These are phyloP conservation scores for Bembecia ichneumoniformis DNA, from an alignment of 2,888 invertebrate genomes.

Conservation along the genomic window DNA sequence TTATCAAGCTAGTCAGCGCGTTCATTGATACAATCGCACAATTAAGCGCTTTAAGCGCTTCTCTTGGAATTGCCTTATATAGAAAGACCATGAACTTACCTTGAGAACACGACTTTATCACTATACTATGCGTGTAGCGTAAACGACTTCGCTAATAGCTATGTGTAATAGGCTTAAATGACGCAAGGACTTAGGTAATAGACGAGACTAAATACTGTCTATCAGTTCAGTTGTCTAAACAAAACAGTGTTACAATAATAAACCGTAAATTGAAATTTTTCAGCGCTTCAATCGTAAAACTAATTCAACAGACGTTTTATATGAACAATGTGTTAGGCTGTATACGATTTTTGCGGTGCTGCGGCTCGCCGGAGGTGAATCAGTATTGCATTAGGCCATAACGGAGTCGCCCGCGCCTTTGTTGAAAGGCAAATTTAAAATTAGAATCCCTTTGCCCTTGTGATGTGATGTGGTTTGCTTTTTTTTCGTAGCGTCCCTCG, in stretches of 20 bases:
- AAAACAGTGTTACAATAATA: neutral
- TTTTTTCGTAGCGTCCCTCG: constrained; percentile 21
- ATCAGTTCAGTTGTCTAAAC: neutral
- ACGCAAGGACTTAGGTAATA: neutral
- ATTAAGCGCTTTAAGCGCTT: constrained; percentile 35
- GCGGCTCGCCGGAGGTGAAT: constrained; percentile 52
- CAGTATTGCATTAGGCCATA: constrained; percentile 66
- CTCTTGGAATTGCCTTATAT: constrained; percentile 1
- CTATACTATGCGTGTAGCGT: neutral
- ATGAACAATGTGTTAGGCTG: constrained; percentile 44
- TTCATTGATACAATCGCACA: constrained; percentile 21
- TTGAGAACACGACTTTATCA: neutral
- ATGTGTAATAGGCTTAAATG: neutral
- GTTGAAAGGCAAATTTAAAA: constrained; percentile 56
- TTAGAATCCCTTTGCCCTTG: constrained; percentile 60
- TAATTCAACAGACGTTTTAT: constrained; percentile 43
- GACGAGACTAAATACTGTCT: neutral
- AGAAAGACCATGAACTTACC: neutral
- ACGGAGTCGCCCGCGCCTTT: constrained; percentile 60
- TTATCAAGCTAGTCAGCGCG: constrained; percentile 38
- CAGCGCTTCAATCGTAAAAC: constrained; percentile 17
- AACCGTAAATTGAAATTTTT: constrained; percentile 1
- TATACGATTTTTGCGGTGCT: constrained; percentile 52
- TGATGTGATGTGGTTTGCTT: constrained; percentile 27
- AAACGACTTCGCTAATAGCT: neutral